Base-by-base conservation (phyloP, 2,888 invertebrate species). In the Xanthorhoe designata region DNA sequence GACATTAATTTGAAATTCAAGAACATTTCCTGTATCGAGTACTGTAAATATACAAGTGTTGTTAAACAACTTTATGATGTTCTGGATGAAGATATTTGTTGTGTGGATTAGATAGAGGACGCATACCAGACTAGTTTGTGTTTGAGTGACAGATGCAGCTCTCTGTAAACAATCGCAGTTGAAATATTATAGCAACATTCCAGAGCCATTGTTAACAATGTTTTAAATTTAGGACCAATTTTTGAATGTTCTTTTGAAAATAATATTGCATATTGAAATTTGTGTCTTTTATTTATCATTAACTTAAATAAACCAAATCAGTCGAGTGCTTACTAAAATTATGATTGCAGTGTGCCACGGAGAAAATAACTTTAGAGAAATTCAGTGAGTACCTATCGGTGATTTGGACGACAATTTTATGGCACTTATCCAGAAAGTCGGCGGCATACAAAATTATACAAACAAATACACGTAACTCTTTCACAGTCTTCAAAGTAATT, bases 191-290 rank as follows among this genome's bases (percentile, higher is more conserved):
- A 86, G 84, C 81, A 80, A 93, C 93, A 93, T 93, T 93, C 93
- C 93, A 93, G 91, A 91, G 89, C 91, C 90, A 92, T 92, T 93
- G 93, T 93, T 92, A 92, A 91, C 88, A 90, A 90, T 91, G 90
- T 92, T 92, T 92, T 92, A 92, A 91, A 82, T 89, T 92, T 92
- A 92, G 92, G 92, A 92, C 92, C 92, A 92, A 92, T 92, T 93
- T 93, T 93, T 92, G 88, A 92, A 91, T 86, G 90, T 92, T 92
- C 91, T 92, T 92, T 92, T 91, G 90, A 92, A 91, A 93, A 92
- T 92, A 92, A 91, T 92, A 93, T 92, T 92, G 88, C 91, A 91
- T 92, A 92, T 92, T 92, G 88, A 91, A 80, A 78, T 76, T 75
- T 74, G 32, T 72, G 68, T 82, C 81, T 84, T 83, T 83, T 86